Conservation (phyloP, 2,797 vertebrate species). For the Okamejei kenojei region DNA sequence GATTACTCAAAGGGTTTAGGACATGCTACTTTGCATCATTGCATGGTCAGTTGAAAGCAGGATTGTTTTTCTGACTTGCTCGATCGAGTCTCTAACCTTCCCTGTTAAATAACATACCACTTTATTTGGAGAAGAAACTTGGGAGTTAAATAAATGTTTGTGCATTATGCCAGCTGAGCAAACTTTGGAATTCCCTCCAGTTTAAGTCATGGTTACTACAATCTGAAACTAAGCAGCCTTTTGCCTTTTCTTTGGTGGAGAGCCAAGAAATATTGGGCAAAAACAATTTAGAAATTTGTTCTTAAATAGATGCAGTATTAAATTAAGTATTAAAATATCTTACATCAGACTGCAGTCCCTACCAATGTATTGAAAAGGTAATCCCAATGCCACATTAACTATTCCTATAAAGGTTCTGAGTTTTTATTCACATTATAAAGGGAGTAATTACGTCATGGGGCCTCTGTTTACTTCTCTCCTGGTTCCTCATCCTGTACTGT, state of each 20-base stretch:
- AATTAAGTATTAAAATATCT: background rate
- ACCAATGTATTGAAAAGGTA: background rate
- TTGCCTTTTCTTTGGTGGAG: background rate
- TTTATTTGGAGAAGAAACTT: background rate
- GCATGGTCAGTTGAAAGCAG: background rate
- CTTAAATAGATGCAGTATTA: too few relatives aligned
- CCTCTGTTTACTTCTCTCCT: background rate
- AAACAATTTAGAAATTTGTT: background rate
- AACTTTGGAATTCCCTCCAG: background rate
- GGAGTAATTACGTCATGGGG: background rate
- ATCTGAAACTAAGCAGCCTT: background rate
- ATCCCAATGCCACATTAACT: background rate
- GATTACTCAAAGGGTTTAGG: background rate
- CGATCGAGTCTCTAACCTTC: background rate
- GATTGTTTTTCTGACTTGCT: background rate
- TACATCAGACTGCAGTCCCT: background rate
- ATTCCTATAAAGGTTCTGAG: background rate
- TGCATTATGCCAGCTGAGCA: too few relatives aligned
- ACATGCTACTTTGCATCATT: background rate
- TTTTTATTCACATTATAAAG: background rate
- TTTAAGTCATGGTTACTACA: background rate
- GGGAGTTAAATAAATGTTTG: background rate
- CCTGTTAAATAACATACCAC: background rate
- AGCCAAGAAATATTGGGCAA: background rate
- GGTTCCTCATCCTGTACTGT: background rate